Percentiles rank a stretch among this genome's conserved stretches.
Conservation (phyloP, 2,113 vertebrate genomes). For the Tragulus kanchil region DNA sequence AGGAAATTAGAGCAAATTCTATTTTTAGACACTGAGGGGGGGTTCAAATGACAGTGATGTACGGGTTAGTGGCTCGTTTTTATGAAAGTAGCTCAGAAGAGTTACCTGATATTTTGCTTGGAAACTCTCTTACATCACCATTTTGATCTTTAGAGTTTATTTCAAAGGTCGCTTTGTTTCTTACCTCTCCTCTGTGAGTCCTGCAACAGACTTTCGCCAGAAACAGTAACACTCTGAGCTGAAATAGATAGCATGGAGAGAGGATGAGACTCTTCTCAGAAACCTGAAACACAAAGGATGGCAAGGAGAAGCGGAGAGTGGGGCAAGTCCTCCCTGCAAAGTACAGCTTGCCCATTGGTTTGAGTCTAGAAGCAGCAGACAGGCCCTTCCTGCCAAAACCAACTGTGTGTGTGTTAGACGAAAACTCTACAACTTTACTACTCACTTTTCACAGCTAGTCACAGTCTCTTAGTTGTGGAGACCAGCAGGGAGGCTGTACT, state of each 20-base stretch:
- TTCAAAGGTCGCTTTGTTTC: not conserved
- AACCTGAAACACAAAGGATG: not conserved
- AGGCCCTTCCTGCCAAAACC: not conserved
- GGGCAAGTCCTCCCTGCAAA: not conserved
- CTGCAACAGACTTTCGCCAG: not conserved
- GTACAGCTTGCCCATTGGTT: not conserved
- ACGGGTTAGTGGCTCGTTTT: not conserved
- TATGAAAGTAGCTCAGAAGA: not conserved
- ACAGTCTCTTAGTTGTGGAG: not conserved
- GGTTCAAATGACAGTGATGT: slow-evolving; percentile 57
- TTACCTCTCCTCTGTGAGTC: not conserved
- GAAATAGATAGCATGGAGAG: not conserved
- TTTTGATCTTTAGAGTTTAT: slow-evolving; percentile 8
- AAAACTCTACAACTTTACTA: not conserved
- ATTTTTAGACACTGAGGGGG: slow-evolving; percentile 54
- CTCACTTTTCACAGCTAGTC: not conserved
- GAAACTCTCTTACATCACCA: slow-evolving; percentile 33
- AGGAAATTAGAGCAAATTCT: slow-evolving; percentile 76
- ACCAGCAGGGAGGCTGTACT: not conserved
- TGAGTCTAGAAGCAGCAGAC: not conserved
- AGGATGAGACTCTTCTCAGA: not conserved
- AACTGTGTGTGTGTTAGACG: not conserved
- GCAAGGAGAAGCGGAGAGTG: accelerated
- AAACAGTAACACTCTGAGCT: not conserved
- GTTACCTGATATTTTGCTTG: not conserved